Evolutionary conservation across 2,888 invertebrate genomes (phyloP).

Genomic region (Agapetus fuscipes): DNA sequence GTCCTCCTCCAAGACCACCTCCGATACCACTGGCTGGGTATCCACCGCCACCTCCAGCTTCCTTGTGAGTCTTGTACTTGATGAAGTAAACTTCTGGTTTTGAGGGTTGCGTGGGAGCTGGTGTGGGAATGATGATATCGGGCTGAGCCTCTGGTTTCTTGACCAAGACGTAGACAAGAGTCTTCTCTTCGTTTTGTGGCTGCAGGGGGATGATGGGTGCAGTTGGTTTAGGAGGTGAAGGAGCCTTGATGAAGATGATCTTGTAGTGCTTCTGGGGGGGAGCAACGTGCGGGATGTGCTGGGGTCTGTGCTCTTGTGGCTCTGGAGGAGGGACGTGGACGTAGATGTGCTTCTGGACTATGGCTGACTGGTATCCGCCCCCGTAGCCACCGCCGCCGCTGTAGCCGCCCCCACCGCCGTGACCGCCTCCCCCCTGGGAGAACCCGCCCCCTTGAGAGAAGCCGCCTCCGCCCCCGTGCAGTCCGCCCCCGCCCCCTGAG

Average conservation of each 20-base stretch:
- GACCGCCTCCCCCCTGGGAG: slow-evolving; percentile 29
- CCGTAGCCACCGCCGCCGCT: slow-evolving; percentile 35
- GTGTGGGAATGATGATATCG: slow-evolving; percentile 67
- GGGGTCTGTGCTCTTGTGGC: slow-evolving; percentile 60
- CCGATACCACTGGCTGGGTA: slow-evolving; percentile 20
- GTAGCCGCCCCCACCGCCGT: slow-evolving; percentile 19
- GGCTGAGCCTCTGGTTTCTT: slow-evolving; percentile 81
- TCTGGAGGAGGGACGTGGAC: slow-evolving; percentile 86
- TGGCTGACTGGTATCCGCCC: slow-evolving; percentile 46
- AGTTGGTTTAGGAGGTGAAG: slow-evolving; percentile 71
- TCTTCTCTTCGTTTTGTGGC: slow-evolving; percentile 79
- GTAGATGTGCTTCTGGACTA: slow-evolving; percentile 80
- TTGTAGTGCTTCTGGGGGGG: slow-evolving; percentile 84
- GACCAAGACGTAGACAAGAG: slow-evolving; percentile 78
- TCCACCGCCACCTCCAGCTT: slow-evolving; percentile 24
- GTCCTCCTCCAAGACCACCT: slow-evolving; percentile 28
- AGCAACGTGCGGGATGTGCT: slow-evolving; percentile 54
- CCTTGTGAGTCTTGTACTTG: slow-evolving; percentile 65
- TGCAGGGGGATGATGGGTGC: slow-evolving; percentile 73
- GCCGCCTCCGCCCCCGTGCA: slow-evolving; percentile 24
- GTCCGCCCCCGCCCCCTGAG: slow-evolving; percentile 17
- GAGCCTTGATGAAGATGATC: slow-evolving; percentile 88
- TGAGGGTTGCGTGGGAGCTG: slow-evolving; percentile 72
- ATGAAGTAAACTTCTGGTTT: slow-evolving; percentile 90
- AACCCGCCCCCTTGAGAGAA: slow-evolving; percentile 23